Evolutionary conservation across 2,797 vertebrate genomes (phyloP), one percentile per base, ranked within the genome.

Genomic region (Chromobotia macracanthus): DNA sequence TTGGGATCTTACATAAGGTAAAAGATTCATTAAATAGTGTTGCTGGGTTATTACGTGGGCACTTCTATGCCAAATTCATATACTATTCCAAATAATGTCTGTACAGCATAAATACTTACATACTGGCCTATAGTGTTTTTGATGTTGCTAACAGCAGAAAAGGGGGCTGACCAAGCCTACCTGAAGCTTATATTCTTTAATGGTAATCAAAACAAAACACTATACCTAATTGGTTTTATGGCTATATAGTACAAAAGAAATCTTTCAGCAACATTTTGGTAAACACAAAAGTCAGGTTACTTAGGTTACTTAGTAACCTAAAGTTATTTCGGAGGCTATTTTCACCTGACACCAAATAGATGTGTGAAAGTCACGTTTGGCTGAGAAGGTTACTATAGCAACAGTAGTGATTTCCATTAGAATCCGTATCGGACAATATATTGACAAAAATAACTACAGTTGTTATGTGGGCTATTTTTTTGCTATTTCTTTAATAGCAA

Each of bases 1-100:
- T 81, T 67, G 41, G 51, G 23, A 66, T 15, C 74, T 72, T 77
- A 77, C 2, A 21, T 77, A 82, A 82, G 75, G 66, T 50, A 72
- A 71, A 77, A 72, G 28, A 66, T 38, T 56, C 11, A 77, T 41
- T 21, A 70, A 44, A 74, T 50, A 75, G 35, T 77, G 53, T 61
- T 71, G 41, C 50, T 50, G 60, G 53, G 51, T 73, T 67, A 68
- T 74, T 61, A 51, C 19, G 25, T 75, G 72, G 69, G 55, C 69
- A 77, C 53, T 71, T 48, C 19, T 50, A 77, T 21, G 4, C 64
- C 44, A 76, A 50, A 58, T 25, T 19, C 64, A 58, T 41, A 38
- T 66, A 38, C 69, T 41, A 73, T 77, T 41, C 46, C 60, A 53
- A 41, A 56, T 48, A 35, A 66, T 72, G 46, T 21, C 31, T 71